These are phyloP conservation scores for Dryobates pubescens DNA, from an alignment of 2,797 vertebrate genomes.

Conservation along the genomic window DNA sequence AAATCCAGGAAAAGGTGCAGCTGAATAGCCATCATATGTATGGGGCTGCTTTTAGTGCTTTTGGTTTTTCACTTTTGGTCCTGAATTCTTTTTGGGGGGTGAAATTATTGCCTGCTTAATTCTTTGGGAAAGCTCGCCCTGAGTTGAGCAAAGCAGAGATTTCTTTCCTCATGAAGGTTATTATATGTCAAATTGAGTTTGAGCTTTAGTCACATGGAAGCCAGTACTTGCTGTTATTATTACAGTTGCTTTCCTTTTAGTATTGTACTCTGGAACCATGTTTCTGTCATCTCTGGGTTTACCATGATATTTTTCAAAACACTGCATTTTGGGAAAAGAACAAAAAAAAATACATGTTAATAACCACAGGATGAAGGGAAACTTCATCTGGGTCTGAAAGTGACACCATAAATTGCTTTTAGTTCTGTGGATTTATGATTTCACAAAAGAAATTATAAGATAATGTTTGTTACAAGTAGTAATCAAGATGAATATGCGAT, in stretches of 20 bases:
- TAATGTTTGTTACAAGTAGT: neutral
- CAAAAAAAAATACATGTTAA: conserved; percentile 50
- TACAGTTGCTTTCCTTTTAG: conserved; percentile 27
- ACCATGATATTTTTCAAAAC: conserved; percentile 6
- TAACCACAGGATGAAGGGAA: neutral
- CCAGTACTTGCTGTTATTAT: neutral
- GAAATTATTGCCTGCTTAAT: neutral
- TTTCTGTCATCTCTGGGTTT: conserved; percentile 34
- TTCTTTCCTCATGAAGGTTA: neutral
- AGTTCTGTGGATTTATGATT: conserved; percentile 21
- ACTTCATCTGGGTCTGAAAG: neutral
- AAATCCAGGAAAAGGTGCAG: neutral
- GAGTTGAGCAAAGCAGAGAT: neutral
- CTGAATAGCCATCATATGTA: neutral
- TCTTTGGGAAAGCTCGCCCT: neutral
- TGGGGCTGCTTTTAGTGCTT: neutral
- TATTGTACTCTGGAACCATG: neutral
- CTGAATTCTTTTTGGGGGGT: neutral
- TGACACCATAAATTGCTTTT: conserved; percentile 18
- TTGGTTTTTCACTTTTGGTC: neutral
- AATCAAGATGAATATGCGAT: neutral
- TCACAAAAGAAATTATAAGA: neutral
- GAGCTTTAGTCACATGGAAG: conserved; percentile 4
- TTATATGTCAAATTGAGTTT: neutral
- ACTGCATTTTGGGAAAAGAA: conserved; percentile 20